Evolutionary conservation across 2,797 vertebrate genomes (phyloP).

Genomic region (Eleutherodactylus coqui): DNA sequence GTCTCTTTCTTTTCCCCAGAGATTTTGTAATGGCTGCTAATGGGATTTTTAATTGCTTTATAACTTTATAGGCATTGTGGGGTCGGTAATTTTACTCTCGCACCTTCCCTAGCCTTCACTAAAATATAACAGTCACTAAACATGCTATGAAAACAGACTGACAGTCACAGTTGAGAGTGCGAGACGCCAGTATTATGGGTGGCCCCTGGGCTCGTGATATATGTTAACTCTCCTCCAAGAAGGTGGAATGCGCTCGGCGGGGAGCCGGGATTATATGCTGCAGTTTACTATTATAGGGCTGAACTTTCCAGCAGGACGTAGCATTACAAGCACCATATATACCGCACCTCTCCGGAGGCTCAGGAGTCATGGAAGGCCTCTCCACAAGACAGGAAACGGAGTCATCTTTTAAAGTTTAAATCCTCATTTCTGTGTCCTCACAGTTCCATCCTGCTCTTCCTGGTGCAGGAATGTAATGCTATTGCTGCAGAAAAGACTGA

Average conservation of each 20-base stretch:
- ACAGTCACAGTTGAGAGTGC: constrained; percentile 1
- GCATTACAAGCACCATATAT: background rate
- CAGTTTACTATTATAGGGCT: background rate
- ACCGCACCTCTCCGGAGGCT: background rate
- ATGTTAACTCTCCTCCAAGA: constrained; percentile 16
- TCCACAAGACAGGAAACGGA: background rate
- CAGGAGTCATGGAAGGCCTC: background rate
- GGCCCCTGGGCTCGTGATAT: constrained; percentile 28
- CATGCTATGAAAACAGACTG: constrained; percentile 22
- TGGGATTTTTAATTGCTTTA: constrained; percentile 60
- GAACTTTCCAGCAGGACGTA: background rate
- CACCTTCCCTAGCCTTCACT: constrained; percentile 26
- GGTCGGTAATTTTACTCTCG: constrained; percentile 36
- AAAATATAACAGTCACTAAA: constrained; percentile 43
- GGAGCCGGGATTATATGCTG: constrained; percentile 13
- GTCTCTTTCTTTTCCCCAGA: constrained; percentile 32
- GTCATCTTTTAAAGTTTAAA: background rate
- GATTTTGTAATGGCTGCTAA: constrained; percentile 60
- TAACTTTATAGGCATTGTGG: constrained; percentile 53
- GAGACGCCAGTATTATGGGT: background rate
- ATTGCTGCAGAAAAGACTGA: constrained; percentile 1
- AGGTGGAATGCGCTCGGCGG: background rate
- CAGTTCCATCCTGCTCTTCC: background rate
- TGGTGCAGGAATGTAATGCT: background rate
- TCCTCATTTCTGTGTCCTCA: background rate